Evolutionary conservation across 2,113 vertebrate genomes (phyloP).

Genomic region (Gracilinanus agilis): DNA sequence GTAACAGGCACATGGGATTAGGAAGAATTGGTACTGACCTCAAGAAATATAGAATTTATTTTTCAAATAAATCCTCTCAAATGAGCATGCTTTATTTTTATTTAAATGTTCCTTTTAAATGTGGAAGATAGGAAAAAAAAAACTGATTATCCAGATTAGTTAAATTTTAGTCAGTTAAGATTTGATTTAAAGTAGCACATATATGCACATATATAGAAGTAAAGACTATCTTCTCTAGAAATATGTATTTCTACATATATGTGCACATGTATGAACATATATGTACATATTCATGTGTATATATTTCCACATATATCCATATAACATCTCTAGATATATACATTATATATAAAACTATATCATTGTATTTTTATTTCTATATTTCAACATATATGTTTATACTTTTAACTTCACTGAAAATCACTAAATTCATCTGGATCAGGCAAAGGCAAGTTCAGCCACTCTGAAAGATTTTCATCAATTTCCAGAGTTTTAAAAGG

Average conservation of each 20-base stretch:
- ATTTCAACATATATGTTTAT: neutral
- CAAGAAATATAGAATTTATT: neutral
- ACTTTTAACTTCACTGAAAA: neutral
- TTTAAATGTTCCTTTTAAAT: neutral
- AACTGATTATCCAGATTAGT: neutral
- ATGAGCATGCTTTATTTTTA: neutral
- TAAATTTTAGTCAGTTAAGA: neutral
- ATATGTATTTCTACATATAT: no score
- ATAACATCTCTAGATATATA: neutral
- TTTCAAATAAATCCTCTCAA: neutral
- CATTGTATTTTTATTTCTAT: neutral
- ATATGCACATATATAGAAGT: no score
- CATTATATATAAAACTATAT: neutral
- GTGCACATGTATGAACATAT: no score
- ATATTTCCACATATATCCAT: neutral
- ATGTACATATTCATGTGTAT: neutral
- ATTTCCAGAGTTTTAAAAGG: slow-evolving; percentile 43
- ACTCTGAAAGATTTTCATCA: slow-evolving; percentile 60
- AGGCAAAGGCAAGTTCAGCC: slow-evolving; percentile 29
- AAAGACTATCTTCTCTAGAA: no score
- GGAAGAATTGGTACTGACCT: neutral
- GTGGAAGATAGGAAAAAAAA: neutral
- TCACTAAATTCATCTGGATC: slow-evolving; percentile 27
- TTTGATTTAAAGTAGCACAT: neutral
- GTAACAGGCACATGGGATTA: neutral